Base-by-base conservation (phyloP, 2,888 invertebrate genomes). In the Spialia ferax region DNA sequence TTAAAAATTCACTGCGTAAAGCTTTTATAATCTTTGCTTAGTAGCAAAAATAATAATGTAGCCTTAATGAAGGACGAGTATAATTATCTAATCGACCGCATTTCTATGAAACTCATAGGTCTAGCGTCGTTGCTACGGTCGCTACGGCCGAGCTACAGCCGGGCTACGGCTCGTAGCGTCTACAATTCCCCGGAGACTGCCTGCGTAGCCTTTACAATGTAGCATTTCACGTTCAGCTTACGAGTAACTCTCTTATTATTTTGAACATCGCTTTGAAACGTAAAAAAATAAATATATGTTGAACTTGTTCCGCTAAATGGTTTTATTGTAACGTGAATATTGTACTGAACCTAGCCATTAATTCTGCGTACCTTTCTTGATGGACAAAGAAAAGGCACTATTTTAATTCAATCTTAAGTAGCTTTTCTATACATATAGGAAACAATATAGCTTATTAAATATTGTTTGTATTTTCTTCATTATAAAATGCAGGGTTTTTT, bases 161-260 rank as follows among this genome's bases (percentile, higher is more conserved):
- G 82, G 18, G 85, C 88, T 89, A 91, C 90, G 88, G 79, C 73
- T 81, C 86, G 90, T 90, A 90, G 91, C 85, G 75, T 79, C 89
- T 89, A 92, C 90, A 86, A 82, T 80, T 88, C 92, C 87, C 93
- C 59, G 59, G 91, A 87, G 93, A 82, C 79, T 74, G 79, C 84
- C 85, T 85, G 80, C 84, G 85, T 75, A 85, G 82, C 82, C 69
- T 83, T 63, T 82, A 82, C 86, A 85, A 83, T 87, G 85, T 86
- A 80, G 79, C 82, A 80, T 82, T 78, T 54, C 77, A 78, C 79
- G 81, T 79, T 85, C 82, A 79, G 76, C 84, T 86, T 82, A n/a
- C n/a, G n/a, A n/a, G n/a, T n/a, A 87, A 84, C 83, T 82, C 75
- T 82, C 80, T 84, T 86, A 86, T 86, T 87, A 85, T 85, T 88